A percentile compares a stretch with the other conserved stretches of the same genome.
Evolutionary conservation across 2,113 vertebrate genomes (phyloP).

Genomic region (Morphnarchus princeps): DNA sequence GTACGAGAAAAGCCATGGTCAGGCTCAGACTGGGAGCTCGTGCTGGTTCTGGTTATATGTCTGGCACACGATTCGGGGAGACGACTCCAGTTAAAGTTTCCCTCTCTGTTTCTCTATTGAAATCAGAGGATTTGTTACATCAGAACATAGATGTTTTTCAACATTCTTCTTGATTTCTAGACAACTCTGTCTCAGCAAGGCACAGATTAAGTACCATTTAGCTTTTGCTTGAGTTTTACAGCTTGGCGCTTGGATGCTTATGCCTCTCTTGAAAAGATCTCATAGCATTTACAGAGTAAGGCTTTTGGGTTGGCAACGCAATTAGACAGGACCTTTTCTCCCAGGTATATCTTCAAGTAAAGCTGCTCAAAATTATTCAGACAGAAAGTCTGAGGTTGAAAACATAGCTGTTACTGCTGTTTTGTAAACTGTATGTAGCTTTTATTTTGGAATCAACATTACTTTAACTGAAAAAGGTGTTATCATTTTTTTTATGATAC

Average conservation of each 20-base stretch:
- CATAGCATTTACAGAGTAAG: not conserved
- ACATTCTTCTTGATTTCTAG: not conserved
- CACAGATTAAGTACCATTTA: not conserved
- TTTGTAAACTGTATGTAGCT: not conserved
- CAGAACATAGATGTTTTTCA: not conserved
- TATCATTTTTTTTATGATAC: not conserved
- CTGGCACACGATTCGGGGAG: fast-evolving
- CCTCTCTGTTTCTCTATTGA: not conserved
- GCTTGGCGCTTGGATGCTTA: not conserved
- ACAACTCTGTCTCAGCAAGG: not conserved
- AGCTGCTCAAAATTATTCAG: not conserved
- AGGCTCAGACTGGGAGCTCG: not conserved
- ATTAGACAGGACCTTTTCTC: not conserved
- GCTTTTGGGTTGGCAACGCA: not conserved
- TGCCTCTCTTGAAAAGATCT: not conserved
- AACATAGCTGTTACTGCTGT: not conserved
- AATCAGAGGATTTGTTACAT: not conserved
- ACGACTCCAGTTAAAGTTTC: not conserved
- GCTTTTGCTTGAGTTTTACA: not conserved
- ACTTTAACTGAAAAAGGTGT: not conserved
- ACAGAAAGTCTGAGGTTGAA: not conserved
- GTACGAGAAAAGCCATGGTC: not conserved
- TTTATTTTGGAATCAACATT: not conserved
- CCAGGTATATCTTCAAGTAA: not conserved
- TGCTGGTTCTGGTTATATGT: not conserved